Conservation (phyloP, 2,113 vertebrate species). For the Prunella fulvescens region DNA sequence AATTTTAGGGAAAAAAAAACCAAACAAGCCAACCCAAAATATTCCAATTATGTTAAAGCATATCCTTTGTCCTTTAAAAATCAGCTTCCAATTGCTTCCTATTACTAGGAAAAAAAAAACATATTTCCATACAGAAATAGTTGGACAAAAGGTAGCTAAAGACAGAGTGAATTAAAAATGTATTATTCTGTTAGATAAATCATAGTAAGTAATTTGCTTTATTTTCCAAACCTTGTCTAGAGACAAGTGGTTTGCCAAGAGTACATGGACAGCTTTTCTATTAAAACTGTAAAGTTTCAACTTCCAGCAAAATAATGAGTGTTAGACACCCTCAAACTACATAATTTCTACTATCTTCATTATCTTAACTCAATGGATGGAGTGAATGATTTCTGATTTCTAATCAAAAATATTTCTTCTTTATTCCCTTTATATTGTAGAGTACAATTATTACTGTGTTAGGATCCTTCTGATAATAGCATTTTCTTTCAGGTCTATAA, state of each 20-base stretch:
- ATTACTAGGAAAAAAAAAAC: not conserved
- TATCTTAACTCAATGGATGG: not conserved
- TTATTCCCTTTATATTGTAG: not conserved
- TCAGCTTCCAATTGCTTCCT: not conserved
- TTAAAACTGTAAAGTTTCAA: not conserved
- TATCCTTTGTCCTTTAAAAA: not conserved
- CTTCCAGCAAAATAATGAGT: not conserved
- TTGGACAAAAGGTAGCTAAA: not conserved
- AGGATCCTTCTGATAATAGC: not conserved
- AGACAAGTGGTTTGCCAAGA: not conserved
- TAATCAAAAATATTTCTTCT: not conserved
- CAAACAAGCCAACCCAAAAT: not conserved
- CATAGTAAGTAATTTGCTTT: not conserved
- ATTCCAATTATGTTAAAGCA: not conserved
- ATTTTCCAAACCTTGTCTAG: not conserved
- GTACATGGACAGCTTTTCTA: not conserved
- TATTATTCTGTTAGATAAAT: not conserved
- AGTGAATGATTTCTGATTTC: not conserved
- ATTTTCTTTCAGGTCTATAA: not conserved
- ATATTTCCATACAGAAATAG: not conserved
- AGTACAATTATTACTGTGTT: not conserved
- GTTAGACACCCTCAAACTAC: not conserved
- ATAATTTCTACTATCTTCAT: not conserved
- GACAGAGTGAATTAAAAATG: not conserved
- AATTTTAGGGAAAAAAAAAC: not conserved